Conservation (phyloP, 1,140 invertebrate species). For the Nasonia giraulti region DNA sequence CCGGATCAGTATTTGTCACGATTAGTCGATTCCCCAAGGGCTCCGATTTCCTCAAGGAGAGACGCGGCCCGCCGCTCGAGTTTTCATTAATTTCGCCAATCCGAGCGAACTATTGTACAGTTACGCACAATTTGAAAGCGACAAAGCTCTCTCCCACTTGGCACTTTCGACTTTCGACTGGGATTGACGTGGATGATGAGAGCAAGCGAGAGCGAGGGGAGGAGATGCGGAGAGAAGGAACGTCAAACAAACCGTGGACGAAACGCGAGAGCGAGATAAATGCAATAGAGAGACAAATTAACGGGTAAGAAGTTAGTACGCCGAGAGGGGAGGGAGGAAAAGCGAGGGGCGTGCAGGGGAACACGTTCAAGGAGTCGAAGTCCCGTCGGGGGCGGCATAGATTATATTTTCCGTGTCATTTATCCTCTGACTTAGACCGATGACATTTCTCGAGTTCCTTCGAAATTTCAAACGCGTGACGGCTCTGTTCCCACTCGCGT, state of each 20-base stretch:
- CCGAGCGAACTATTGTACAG: conserved; percentile 67
- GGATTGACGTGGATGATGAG: conserved; percentile 57
- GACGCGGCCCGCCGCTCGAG: conserved; percentile 52
- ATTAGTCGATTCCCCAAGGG: conserved; percentile 67
- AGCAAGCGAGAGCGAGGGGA: background rate
- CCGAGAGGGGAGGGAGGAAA: conserved; percentile 27
- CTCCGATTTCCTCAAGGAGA: conserved; percentile 47
- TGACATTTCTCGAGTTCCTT: conserved; percentile 53
- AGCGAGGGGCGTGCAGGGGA: background rate
- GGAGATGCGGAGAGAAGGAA: conserved; percentile 4
- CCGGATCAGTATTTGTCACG: conserved; percentile 74
- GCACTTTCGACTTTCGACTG: conserved; percentile 53
- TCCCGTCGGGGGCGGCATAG: conserved; percentile 51
- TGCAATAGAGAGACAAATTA: conserved; percentile 41
- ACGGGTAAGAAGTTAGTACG: conserved; percentile 54
- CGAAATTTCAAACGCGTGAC: conserved; percentile 35
- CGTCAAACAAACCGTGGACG: conserved; percentile 42
- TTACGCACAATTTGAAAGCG: conserved; percentile 69
- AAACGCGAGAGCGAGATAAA: conserved; percentile 27
- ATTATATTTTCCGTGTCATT: conserved; percentile 67
- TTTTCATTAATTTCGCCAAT: conserved; percentile 72
- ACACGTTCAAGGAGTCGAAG: conserved; percentile 24
- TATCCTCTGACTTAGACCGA: conserved; percentile 62
- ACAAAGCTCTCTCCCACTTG: conserved; percentile 59
- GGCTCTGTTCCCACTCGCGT: conserved; percentile 14